A percentile compares a stretch with the other conserved stretches of the same genome.
Evolutionary conservation across 2,797 vertebrate genomes (phyloP).

Genomic region (Amblyopsis hoosieri): DNA sequence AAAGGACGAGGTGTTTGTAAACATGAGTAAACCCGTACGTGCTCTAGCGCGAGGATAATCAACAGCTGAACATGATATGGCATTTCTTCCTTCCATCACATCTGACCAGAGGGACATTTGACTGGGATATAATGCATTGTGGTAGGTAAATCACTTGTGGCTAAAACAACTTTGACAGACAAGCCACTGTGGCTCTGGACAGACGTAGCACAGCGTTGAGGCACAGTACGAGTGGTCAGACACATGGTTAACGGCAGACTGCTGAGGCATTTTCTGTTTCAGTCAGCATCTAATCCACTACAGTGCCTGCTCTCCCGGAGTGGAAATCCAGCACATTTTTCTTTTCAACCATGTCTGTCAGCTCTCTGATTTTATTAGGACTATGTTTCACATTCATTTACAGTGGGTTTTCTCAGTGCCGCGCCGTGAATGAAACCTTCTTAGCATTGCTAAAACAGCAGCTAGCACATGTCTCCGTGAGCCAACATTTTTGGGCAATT

Average conservation of each 20-base stretch:
- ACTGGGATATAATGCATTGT: conserved; percentile 31
- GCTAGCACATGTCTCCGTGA: conserved; percentile 72
- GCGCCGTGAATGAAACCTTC: conserved; percentile 67
- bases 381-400: conserved; percentile 77
- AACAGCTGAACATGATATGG: conserved; percentile 32
- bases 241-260: conserved; percentile 56
- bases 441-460: conserved; percentile 76
- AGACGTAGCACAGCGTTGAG: conserved; percentile 39
- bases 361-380: conserved; percentile 76
- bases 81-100: conserved; percentile 23
- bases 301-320: conserved; percentile 53
- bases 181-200: conserved; percentile 26
- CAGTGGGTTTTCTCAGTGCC: conserved; percentile 57
- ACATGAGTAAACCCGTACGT: conserved; percentile 47
- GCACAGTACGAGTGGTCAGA: conserved; percentile 49
- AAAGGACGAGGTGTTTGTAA: conserved; percentile 61
- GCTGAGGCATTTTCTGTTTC: conserved; percentile 70
- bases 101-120: conserved; percentile 35
- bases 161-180: conserved; percentile 22
- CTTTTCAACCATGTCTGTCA: conserved; percentile 78
- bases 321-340: conserved; percentile 66
- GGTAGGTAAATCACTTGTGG: conserved; percentile 28
- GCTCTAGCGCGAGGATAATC: conserved; percentile 53
- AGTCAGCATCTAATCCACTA: conserved; percentile 72
- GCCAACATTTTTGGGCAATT: conserved; percentile 77